Percentiles rank a stretch among this genome's conserved stretches.
Conservation (phyloP, 2,113 vertebrate species). For the Macquaria ambigua region DNA sequence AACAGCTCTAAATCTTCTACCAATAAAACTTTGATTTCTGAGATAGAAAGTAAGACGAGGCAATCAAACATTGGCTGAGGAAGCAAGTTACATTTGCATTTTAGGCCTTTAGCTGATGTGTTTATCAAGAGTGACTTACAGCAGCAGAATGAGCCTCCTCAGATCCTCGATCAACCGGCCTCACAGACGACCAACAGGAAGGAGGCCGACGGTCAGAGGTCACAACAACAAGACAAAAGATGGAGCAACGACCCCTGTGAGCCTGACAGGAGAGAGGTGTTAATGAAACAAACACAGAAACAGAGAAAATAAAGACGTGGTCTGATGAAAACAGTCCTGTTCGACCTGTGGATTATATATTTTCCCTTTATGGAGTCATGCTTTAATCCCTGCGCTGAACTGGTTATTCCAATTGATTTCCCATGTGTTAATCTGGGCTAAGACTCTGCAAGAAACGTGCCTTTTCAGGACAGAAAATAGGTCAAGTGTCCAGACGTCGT, state of each 20-base stretch:
- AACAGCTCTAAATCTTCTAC: too few relatives aligned
- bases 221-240: constrained; percentile 31
- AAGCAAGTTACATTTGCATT: constrained; percentile 13
- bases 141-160: constrained; percentile 30
- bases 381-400: constrained; percentile 71
- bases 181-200: background rate
- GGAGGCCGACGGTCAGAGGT: constrained; percentile 37
- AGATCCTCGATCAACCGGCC: background rate
- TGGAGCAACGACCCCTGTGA: background rate
- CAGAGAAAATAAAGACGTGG: constrained; percentile 20
- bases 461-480: constrained; percentile 81
- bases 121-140: constrained; percentile 13
- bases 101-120: background rate
- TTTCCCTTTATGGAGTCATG: constrained; percentile 70
- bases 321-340: constrained; percentile 26
- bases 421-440: constrained; percentile 80
- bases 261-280: constrained; percentile 17
- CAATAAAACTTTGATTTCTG: background rate
- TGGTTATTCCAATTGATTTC: constrained; percentile 71
- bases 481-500: constrained; percentile 82
- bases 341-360: constrained; percentile 69
- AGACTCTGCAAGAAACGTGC: constrained; percentile 71
- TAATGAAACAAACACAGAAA: constrained; percentile 21
- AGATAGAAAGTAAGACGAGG: background rate
- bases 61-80: background rate